Evolutionary conservation across 1,140 invertebrate species (phyloP).

Genomic region (Calycopis cecrops): DNA sequence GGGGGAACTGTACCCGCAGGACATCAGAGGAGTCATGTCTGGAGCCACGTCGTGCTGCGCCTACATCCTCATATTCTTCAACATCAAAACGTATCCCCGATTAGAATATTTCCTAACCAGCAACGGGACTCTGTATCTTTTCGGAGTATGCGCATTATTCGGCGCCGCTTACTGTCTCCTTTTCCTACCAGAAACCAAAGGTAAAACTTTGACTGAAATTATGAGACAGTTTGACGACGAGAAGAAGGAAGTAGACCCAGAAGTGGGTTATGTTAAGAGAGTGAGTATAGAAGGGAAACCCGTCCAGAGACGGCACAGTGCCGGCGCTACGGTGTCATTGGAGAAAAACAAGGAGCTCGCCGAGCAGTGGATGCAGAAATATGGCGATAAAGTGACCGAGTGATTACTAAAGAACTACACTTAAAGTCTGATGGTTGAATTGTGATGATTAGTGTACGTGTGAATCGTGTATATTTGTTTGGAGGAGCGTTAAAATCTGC

Average conservation of each 20-base stretch:
- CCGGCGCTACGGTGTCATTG: slow-evolving; percentile 47
- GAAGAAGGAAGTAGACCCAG: slow-evolving; percentile 57
- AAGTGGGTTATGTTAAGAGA: slow-evolving; percentile 40
- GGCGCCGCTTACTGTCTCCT: slow-evolving; percentile 81
- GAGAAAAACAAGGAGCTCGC: slow-evolving; percentile 48
- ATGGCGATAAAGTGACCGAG: slow-evolving; percentile 27
- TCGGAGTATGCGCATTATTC: slow-evolving; percentile 80
- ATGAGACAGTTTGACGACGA: slow-evolving; percentile 77
- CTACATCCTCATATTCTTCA: slow-evolving; percentile 81
- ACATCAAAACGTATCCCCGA: slow-evolving; percentile 82
- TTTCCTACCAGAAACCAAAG: slow-evolving; percentile 88
- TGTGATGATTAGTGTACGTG: slow-evolving; percentile 1
- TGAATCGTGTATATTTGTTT: background rate
- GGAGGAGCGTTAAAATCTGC: slow-evolving; percentile 1
- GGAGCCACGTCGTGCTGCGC: slow-evolving; percentile 83
- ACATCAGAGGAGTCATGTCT: slow-evolving; percentile 80
- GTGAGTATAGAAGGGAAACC: slow-evolving; percentile 33
- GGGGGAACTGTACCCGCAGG: slow-evolving; percentile 83
- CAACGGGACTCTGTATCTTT: slow-evolving; percentile 86
- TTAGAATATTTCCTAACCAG: slow-evolving; percentile 76
- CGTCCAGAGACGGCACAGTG: slow-evolving; percentile 58
- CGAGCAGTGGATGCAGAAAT: slow-evolving; percentile 39
- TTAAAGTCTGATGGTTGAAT: slow-evolving; percentile 10
- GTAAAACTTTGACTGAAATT: slow-evolving; percentile 86
- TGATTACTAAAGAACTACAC: slow-evolving; percentile 1